Evolutionary conservation across 2,797 vertebrate genomes (phyloP).

Genomic region (Arremon aurantiirostris): DNA sequence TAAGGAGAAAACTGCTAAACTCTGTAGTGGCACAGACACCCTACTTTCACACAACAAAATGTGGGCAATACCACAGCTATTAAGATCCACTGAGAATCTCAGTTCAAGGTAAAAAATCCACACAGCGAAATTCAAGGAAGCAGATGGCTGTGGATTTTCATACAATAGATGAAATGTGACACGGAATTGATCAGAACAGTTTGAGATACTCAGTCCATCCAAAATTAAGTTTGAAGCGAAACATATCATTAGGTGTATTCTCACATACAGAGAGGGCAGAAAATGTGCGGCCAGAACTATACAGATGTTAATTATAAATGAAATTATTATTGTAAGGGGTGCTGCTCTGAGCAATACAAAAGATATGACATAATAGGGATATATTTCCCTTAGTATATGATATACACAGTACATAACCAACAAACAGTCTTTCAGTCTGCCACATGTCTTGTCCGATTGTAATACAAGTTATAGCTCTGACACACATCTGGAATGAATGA

Average conservation of each 20-base stretch:
- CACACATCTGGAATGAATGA: neutral
- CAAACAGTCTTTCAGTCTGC: neutral
- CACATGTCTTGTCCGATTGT: neutral
- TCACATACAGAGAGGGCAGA: neutral
- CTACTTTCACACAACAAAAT: neutral
- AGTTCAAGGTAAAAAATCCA: neutral
- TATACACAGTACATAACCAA: neutral
- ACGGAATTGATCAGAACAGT: neutral
- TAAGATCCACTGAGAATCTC: neutral
- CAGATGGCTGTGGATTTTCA: neutral
- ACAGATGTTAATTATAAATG: neutral
- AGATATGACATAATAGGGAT: neutral
- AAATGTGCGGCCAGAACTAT: neutral
- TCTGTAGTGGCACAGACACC: neutral
- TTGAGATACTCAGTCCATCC: neutral
- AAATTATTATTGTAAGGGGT: neutral
- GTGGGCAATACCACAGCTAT: neutral
- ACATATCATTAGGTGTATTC: neutral
- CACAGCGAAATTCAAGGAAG: neutral
- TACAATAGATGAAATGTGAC: neutral
- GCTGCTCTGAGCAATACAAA: neutral
- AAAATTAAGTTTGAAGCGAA: neutral
- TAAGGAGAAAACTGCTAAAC: neutral
- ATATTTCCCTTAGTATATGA: neutral
- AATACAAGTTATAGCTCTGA: neutral